These are phyloP conservation scores for Eira barbara DNA, from an alignment of 2,113 vertebrate genomes.

Conservation along the genomic window DNA sequence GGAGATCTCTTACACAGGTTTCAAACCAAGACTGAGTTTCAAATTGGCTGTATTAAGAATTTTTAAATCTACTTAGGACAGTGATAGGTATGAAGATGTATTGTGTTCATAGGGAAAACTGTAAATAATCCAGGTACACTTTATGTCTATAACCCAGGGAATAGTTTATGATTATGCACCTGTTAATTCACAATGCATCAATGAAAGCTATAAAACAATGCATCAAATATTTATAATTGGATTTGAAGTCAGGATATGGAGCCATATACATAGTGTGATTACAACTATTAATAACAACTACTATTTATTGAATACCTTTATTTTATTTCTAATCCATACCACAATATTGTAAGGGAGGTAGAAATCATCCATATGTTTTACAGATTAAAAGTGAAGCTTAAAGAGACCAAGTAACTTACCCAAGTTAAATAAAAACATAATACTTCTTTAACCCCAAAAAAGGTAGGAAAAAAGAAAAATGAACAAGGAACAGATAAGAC, in stretches of 20 bases:
- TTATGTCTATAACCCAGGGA: neutral
- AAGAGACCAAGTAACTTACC: neutral
- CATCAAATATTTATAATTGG: neutral
- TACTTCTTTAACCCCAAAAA: neutral
- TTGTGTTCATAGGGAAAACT: neutral
- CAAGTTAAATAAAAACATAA: neutral
- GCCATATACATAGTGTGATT: neutral
- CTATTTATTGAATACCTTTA: neutral
- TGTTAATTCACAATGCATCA: neutral
- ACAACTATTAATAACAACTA: neutral
- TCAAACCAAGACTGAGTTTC: neutral
- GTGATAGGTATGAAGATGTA: neutral
- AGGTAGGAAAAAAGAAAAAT: neutral
- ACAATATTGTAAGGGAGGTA: neutral
- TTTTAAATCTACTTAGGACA: neutral
- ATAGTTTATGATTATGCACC: neutral
- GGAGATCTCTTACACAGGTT: neutral
- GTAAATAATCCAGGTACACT: neutral
- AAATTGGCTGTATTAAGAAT: neutral
- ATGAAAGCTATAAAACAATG: neutral
- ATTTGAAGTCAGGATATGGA: neutral
- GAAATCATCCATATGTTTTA: neutral
- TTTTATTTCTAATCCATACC: neutral
- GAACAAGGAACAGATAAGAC: neutral
- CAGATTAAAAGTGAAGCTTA: neutral